Evolutionary conservation across 92 coral and sea anemone species (phyloP).

Genomic region (Phenganax marumi): DNA sequence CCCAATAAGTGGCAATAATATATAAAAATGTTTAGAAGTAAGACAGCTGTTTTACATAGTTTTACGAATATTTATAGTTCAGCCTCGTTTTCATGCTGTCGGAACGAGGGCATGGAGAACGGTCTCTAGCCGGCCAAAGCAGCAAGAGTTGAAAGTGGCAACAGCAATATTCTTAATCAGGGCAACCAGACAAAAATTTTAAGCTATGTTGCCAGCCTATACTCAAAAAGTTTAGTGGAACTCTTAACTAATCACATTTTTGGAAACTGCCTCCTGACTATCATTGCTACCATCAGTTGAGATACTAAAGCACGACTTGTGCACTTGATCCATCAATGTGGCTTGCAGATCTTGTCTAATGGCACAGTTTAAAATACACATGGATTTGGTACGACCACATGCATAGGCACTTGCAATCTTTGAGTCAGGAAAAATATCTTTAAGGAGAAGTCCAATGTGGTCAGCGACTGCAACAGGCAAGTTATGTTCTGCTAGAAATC

Average conservation of each 20-base stretch:
- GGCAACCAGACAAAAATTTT: conserved; percentile 49
- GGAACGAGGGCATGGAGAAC: conserved; percentile 33
- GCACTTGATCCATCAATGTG: no score
- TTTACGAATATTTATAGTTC: conserved; percentile 19
- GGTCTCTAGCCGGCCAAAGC: conserved; percentile 11
- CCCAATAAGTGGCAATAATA: background rate
- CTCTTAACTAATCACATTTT: background rate
- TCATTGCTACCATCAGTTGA: background rate
- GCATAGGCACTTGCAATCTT: no score
- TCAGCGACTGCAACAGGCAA: no score
- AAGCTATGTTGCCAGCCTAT: conserved; percentile 43
- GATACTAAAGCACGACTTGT: no score
- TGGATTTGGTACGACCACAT: no score
- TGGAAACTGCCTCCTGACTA: conserved; percentile 14
- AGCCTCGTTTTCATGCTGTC: conserved; percentile 56
- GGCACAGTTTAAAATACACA: no score
- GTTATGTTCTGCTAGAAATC: no score
- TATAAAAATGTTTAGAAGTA: background rate
- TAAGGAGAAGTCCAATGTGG: no score
- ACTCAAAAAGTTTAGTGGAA: background rate
- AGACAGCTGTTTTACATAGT: background rate
- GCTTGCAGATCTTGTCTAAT: no score
- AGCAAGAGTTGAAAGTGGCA: conserved; percentile 31
- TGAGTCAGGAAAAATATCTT: no score
- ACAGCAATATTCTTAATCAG: conserved; percentile 59